phyloP scores from a whole-genome alignment of 2,113 vertebrate species.

The Chinchilla lanigera region DNA sequence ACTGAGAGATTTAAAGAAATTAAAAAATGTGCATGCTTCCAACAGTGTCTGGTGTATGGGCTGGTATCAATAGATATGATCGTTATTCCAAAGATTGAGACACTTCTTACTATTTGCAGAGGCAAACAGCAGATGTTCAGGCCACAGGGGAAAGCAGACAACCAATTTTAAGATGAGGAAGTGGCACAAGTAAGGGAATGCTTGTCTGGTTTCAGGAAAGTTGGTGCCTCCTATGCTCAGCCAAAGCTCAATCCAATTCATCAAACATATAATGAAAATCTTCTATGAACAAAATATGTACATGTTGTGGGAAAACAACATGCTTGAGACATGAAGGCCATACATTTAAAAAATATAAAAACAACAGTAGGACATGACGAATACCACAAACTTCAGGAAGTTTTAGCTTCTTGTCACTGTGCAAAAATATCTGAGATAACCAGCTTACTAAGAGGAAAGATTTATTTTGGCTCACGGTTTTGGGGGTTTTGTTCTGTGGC shows the following conservation, averaged over 20 bases:
- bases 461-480: background rate
- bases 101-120: background rate
- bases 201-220: background rate
- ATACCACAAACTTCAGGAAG: background rate
- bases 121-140: background rate
- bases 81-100: background rate
- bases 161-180: background rate
- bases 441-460: background rate
- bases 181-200: background rate
- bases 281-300: too few species aligned
- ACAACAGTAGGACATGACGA: background rate
- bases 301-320: background rate
- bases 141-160: background rate
- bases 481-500: background rate
- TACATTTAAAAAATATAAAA: background rate
- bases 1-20: background rate
- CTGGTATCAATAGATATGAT: background rate
- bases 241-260: background rate
- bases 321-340: background rate
- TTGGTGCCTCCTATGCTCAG: background rate
- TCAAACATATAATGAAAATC: background rate
- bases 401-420: background rate
- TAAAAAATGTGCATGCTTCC: background rate
- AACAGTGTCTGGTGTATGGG: background rate
- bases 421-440: background rate